A percentile compares a stretch with the other conserved stretches of the same genome.
These are phyloP conservation scores for Elaphurus davidianus DNA, from an alignment of 2,113 vertebrate species.

Conservation along the genomic window DNA sequence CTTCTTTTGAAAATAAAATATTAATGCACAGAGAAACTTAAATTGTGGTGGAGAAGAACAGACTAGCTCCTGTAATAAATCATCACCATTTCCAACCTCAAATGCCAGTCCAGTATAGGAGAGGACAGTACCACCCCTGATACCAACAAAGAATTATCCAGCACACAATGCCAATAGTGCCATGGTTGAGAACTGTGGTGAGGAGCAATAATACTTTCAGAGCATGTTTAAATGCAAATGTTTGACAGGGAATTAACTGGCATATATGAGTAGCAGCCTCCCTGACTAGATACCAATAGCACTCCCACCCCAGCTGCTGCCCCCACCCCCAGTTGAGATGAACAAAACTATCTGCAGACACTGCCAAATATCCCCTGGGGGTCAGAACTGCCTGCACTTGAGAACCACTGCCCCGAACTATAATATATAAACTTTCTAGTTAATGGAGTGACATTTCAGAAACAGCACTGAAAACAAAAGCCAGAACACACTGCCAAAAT, in stretches of 20 bases:
- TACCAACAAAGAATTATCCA: background rate
- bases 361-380: background rate
- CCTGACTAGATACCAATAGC: background rate
- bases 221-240: background rate
- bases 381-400: background rate
- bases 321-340: background rate
- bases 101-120: background rate
- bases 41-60: background rate
- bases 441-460: slow-evolving; percentile 31
- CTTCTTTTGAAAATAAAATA: background rate
- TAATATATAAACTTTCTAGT: slow-evolving; percentile 2
- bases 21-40: background rate
- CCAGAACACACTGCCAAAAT: background rate
- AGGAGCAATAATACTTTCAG: background rate
- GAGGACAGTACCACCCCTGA: background rate
- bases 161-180: background rate
- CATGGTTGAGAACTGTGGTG: background rate
- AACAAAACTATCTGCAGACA: slow-evolving; percentile 28
- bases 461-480: slow-evolving; percentile 11
- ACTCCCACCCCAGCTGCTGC: too few species aligned
- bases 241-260: background rate
- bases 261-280: background rate
- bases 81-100: background rate
- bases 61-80: background rate
- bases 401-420: background rate